Base-by-base conservation (phyloP, 2,888 invertebrate genomes). In the Eupithecia dodoneata region DNA sequence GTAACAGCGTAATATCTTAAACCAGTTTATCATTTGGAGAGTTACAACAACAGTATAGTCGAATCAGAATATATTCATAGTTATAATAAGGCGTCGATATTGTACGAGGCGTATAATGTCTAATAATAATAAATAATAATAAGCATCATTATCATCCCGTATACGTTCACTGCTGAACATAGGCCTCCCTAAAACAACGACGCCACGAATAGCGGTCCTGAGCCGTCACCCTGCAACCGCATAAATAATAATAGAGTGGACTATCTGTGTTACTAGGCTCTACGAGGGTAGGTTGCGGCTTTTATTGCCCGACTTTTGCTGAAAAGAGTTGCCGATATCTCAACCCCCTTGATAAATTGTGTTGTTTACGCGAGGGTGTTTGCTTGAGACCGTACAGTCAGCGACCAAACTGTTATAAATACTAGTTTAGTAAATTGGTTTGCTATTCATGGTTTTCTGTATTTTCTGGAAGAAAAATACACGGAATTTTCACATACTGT, bases 361-460 rank as follows among this genome's bases (percentile, higher is more conserved):
- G 93, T 94, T 94, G 94, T 94, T 94, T 94, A 94, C 94, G 93
- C 87, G 82, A 85, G 85, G 89, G 89, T 93, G 92, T 93, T 94
- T 93, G 92, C 90, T 87, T 63, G 71, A 71, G 89, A 84, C 82
- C 88, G 87, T 85, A 85, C 47, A 70, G 47, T 49, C 70, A 47
- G 49, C 70, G 70, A 69, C 47, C 15, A 15, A 47, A 49, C 12
- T 44, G 18, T n/a, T 67, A 63, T 30, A 65, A 6, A 41, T 12
- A 42, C 42, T 66, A 42, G 30, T 41, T 41, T 66, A 42, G 13
- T 66, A 42, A 41, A 15, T 42, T 3, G 66, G 15, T 66, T 42
- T 66, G 42, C 42, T 42, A 1, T 15, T 15, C 63, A 63, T 63
- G n/a, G 59, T 59, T 30, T 63, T 63, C 10, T 63, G 30, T 4